Conservation (phyloP, 2,888 invertebrate species). For the Bembecia ichneumoniformis region DNA sequence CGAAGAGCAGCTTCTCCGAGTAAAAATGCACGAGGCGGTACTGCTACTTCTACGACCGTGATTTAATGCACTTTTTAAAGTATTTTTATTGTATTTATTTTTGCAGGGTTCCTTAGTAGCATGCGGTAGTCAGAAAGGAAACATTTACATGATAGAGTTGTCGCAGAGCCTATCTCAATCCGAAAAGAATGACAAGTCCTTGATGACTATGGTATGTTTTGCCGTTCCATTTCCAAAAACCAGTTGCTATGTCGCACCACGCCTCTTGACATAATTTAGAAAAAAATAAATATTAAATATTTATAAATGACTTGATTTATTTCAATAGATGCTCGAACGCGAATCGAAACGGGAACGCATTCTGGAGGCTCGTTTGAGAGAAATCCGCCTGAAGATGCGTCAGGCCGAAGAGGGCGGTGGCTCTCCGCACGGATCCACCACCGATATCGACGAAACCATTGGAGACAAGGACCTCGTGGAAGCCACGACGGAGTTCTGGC, state of each 20-base stretch:
- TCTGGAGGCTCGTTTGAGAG: slow-evolving; percentile 87
- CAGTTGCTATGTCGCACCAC: no score
- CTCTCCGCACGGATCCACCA: slow-evolving; percentile 21
- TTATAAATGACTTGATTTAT: neutral
- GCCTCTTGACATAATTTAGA: neutral
- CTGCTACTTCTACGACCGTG: neutral
- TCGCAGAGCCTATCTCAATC: slow-evolving; percentile 77
- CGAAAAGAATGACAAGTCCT: slow-evolving; percentile 79
- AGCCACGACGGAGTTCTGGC: slow-evolving; percentile 31
- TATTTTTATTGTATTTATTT: neutral
- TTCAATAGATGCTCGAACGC: slow-evolving; percentile 83
- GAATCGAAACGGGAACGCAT: slow-evolving; percentile 92
- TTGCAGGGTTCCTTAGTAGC: slow-evolving; percentile 75
- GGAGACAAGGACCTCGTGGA: slow-evolving; percentile 44
- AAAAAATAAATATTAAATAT: neutral
- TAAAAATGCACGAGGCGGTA: slow-evolving; percentile 47
- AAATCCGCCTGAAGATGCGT: slow-evolving; percentile 75
- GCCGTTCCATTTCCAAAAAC: no score
- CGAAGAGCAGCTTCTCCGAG: slow-evolving; percentile 61
- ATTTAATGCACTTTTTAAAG: no score
- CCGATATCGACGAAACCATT: slow-evolving; percentile 25
- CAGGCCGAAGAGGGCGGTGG: slow-evolving; percentile 35
- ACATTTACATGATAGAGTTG: slow-evolving; percentile 80
- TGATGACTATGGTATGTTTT: slow-evolving; percentile 76
- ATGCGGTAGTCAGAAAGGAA: slow-evolving; percentile 80